Base-by-base conservation (phyloP, 2,797 vertebrate species). In the Meda fulgida region DNA sequence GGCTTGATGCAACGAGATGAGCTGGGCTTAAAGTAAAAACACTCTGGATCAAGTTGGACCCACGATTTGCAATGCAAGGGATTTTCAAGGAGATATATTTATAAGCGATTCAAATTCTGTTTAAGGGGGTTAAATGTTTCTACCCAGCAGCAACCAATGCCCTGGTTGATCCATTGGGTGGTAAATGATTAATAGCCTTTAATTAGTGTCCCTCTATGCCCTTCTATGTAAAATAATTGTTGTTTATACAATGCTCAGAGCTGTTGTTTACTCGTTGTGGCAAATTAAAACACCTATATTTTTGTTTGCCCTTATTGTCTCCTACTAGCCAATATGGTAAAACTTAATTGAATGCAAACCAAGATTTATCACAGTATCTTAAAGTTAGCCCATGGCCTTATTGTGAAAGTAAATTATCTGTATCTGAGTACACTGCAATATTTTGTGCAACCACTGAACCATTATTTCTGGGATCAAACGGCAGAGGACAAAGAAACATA, bases 141-240 rank as follows among this genome's bases (percentile, higher is more conserved):
- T 87, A 53, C 86, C 86, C 80, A 7, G 76, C 67, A 87, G 86
- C 87, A 67, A 85, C 48, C 66, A 78, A 85, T 87, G 85, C 83
- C 85, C 88, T 77, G 80, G 26, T 80, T 76, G 80, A 86, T 87
- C 79, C 85, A 75, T 84, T 81, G 76, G 86, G 60, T 86, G 48
- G 70, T 84, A 84, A 88, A 87, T 80, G 86, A 87, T 87, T 87
- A 86, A 89, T 87, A 73, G 80, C 83, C 85, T 85, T 89, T 89
- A 90, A 90, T 90, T 90, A 90, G 82, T 58, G 87, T 70, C 78
- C 46, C 84, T 84, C 86, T 78, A 85, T 89, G 69, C 77, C 78
- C 79, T 81, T 85, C 34, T 67, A 77, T 83, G 78, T 81, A 84
- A 79, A 86, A 83, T 86, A 88, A 90, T 72, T 46, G 71, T 81